Evolutionary conservation across 2,797 vertebrate genomes (phyloP).

Genomic region (Squalus acanthias): DNA sequence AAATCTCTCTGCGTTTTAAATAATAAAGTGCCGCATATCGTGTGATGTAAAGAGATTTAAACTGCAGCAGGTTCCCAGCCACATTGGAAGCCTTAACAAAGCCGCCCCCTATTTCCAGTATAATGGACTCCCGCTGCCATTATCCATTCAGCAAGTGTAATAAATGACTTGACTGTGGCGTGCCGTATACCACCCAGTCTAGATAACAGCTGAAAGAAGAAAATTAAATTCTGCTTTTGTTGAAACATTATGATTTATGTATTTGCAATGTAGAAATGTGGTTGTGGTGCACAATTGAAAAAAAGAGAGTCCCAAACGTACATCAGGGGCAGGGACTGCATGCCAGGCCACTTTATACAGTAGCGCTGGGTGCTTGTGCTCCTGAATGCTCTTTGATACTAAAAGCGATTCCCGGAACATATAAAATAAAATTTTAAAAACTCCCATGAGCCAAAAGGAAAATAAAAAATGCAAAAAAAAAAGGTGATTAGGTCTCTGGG

Average conservation of each 20-base stretch:
- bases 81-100: constrained; percentile 74
- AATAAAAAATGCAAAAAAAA: background rate
- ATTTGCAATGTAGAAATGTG: constrained; percentile 78
- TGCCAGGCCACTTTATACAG: constrained; percentile 55
- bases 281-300: constrained; percentile 67
- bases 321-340: constrained; percentile 62
- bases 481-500: background rate
- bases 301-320: constrained; percentile 57
- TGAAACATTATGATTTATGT: constrained; percentile 99
- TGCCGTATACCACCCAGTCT: constrained; percentile 76
- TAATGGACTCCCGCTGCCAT: constrained; percentile 82
- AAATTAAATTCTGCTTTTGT: constrained; percentile 98
- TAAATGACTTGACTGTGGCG: constrained; percentile 82
- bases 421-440: background rate
- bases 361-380: constrained; percentile 38
- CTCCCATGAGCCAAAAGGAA: background rate
- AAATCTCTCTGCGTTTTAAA: constrained; percentile 63
- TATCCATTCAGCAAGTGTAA: constrained; percentile 89
- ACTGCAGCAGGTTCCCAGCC: constrained; percentile 60
- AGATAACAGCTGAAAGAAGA: constrained; percentile 90
- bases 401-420: background rate
- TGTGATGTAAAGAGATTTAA: constrained; percentile 72
- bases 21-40: constrained; percentile 72
- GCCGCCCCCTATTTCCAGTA: constrained; percentile 53
- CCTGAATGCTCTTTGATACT: background rate